Percentiles rank a stretch among this genome's conserved stretches.
Conservation (phyloP, 2,113 vertebrate genomes). For the Albula goreensis region DNA sequence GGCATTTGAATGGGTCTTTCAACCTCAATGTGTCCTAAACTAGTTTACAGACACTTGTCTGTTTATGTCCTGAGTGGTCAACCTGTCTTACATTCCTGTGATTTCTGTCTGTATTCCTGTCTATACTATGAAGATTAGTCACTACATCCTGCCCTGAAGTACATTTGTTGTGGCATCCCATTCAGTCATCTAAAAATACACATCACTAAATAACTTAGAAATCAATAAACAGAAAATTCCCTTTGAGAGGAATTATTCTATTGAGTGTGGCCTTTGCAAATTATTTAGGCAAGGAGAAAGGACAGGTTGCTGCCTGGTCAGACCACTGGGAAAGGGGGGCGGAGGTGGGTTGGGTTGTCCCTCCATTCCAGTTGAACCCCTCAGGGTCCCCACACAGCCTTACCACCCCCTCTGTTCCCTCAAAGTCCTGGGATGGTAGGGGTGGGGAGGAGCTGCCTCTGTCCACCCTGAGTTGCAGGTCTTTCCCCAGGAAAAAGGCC, state of each 20-base stretch:
- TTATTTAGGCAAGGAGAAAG: too few species aligned
- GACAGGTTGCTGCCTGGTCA: too few species aligned
- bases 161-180: background rate
- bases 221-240: background rate
- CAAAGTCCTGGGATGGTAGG: too few species aligned
- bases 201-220: background rate
- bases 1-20: background rate
- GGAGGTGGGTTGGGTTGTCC: background rate
- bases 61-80: background rate
- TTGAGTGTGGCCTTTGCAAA: background rate
- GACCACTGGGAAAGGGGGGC: too few species aligned
- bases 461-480: too few species aligned
- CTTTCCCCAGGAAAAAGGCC: too few species aligned
- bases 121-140: background rate
- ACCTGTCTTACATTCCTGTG: background rate
- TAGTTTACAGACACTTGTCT: background rate
- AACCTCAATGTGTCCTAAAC: background rate
- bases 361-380: background rate
- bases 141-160: background rate
- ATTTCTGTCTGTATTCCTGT: background rate
- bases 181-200: background rate
- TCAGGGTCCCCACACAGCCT: too few species aligned
- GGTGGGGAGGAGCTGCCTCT: too few species aligned
- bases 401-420: too few species aligned
- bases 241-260: background rate